Percentiles rank a stretch among this genome's conserved stretches.
These are phyloP conservation scores for Neodiprion fabricii DNA, from an alignment of 1,140 invertebrate genomes.

Conservation along the genomic window DNA sequence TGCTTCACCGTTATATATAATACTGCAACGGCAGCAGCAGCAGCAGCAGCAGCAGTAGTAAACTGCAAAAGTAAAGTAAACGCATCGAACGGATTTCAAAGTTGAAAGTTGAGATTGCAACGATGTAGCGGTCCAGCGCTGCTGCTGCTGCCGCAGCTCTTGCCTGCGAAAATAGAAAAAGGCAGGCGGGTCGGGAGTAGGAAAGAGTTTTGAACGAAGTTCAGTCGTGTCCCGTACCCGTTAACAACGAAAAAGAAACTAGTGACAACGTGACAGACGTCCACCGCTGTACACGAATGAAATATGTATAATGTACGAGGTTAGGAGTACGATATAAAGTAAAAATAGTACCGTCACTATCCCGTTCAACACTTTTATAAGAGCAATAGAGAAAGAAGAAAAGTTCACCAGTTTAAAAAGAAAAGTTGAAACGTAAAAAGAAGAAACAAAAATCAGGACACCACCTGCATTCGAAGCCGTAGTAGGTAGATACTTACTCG, in stretches of 20 bases:
- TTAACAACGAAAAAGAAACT: constrained; percentile 19
- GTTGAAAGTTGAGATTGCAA: not conserved
- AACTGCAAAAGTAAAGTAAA: constrained; percentile 3
- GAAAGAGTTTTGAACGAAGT: constrained; percentile 35
- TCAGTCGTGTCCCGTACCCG: constrained; percentile 40
- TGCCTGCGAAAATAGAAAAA: not conserved
- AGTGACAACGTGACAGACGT: constrained; percentile 34
- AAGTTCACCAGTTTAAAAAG: constrained; percentile 6
- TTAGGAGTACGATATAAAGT: constrained; percentile 44
- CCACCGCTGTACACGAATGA: constrained; percentile 44
- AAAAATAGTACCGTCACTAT: constrained; percentile 40
- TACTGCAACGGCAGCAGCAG: not conserved
- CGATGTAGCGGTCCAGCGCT: not conserved
- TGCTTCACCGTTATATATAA: not conserved
- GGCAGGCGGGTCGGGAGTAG: not conserved
- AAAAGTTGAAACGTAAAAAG: not conserved
- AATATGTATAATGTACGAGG: constrained; percentile 50
- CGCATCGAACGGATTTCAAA: not conserved
- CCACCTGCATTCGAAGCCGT: not conserved
- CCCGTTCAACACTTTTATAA: constrained; percentile 1
- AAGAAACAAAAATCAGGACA: not conserved
- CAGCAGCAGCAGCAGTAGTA: not conserved
- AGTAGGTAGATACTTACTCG: not conserved
- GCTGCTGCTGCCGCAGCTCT: not conserved
- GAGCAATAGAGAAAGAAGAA: constrained; percentile 24